Conservation (phyloP, 2,113 vertebrate species). For the Rana temporaria region DNA sequence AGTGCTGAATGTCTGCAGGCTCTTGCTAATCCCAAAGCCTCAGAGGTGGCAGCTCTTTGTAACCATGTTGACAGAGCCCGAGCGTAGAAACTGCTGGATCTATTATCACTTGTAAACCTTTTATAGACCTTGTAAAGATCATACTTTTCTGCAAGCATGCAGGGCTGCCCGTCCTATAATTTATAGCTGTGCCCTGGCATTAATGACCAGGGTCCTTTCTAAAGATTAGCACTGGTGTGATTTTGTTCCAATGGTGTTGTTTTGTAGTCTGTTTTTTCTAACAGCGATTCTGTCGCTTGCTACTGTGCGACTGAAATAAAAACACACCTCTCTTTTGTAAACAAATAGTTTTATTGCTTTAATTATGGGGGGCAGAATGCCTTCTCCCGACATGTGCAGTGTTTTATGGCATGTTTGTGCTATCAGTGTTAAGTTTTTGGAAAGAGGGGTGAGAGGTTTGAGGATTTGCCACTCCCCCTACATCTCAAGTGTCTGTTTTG, state of each 20-base stretch:
- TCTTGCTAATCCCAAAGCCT: constrained; percentile 59
- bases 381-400: constrained; percentile 52
- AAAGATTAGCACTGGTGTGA: constrained; percentile 21
- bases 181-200: constrained; percentile 32
- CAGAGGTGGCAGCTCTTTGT: constrained; percentile 55
- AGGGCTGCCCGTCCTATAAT: constrained; percentile 18
- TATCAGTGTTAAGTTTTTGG: constrained; percentile 67
- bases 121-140: constrained; percentile 74
- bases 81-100: constrained; percentile 70
- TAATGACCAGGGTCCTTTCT: constrained; percentile 18
- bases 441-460: constrained; percentile 65
- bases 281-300: background rate
- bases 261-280: background rate
- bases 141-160: constrained; percentile 39
- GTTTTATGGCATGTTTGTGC: constrained; percentile 61
- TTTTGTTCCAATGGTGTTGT: background rate
- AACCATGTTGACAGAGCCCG: constrained; percentile 55
- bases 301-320: background rate
- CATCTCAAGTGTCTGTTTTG: constrained; percentile 92
- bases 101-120: constrained; percentile 70
- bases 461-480: constrained; percentile 69
- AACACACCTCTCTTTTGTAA: background rate
- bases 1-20: constrained; percentile 72
- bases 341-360: constrained; percentile 40
- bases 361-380: constrained; percentile 41